phyloP scores from a whole-genome alignment of 2,888 invertebrate species.

The Clostera curtula region DNA sequence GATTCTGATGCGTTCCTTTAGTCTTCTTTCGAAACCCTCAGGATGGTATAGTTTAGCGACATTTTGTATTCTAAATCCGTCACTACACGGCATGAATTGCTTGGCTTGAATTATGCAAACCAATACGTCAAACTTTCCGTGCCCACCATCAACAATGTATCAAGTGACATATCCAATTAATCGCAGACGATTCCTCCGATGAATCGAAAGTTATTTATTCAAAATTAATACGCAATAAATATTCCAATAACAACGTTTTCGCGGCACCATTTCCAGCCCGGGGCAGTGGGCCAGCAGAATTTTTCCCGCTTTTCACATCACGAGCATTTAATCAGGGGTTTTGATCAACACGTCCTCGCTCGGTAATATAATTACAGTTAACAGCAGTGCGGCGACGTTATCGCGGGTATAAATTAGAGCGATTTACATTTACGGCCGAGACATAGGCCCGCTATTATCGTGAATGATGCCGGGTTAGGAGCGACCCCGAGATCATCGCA shows the following conservation, averaged over 20 bases:
- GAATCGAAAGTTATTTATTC: slow-evolving; percentile 10
- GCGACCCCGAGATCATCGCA: slow-evolving; percentile 49
- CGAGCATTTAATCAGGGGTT: slow-evolving; percentile 63
- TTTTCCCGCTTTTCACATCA: slow-evolving; percentile 51
- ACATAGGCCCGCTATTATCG: slow-evolving; percentile 65
- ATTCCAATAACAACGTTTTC: slow-evolving; percentile 21
- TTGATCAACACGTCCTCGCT: slow-evolving; percentile 73
- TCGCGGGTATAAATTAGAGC: slow-evolving; percentile 72
- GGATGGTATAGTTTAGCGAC: no score
- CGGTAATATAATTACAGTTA: slow-evolving; percentile 73
- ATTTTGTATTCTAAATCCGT: no score
- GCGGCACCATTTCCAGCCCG: slow-evolving; percentile 22
- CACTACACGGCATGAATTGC: no score
- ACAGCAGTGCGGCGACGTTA: slow-evolving; percentile 73
- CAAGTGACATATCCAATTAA: no score
- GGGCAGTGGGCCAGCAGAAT: slow-evolving; percentile 28
- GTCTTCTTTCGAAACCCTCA: no score
- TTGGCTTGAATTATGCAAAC: no score
- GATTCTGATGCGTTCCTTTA: no score
- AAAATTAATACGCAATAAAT: slow-evolving; percentile 20
- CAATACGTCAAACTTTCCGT: no score
- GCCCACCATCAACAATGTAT: no score
- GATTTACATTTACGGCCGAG: slow-evolving; percentile 72
- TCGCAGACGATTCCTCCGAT: no score
- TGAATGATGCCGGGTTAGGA: slow-evolving; percentile 66